phyloP scores from a whole-genome alignment of 2,888 invertebrate species.

The Eurytoma adleriae region DNA sequence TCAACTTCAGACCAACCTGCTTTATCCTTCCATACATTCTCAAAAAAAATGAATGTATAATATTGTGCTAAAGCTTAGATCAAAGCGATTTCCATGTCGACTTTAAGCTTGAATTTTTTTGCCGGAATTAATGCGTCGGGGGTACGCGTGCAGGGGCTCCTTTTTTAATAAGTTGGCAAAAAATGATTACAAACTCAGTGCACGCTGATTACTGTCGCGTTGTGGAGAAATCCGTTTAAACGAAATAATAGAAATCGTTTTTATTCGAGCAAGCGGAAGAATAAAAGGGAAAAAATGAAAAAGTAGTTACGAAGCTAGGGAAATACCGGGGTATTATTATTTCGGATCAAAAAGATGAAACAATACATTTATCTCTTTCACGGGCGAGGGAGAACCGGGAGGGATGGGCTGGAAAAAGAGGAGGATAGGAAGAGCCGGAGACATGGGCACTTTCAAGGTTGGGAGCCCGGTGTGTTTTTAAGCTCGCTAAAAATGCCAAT shows the following conservation, averaged over 20 bases:
- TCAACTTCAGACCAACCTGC: slow-evolving; percentile 42
- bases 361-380: slow-evolving; percentile 20
- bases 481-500: slow-evolving; percentile 57
- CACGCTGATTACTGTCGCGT: too few relatives aligned
- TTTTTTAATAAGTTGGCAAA: too few relatives aligned
- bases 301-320: slow-evolving; percentile 6
- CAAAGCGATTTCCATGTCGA: not conserved
- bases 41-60: slow-evolving; percentile 9
- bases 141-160: too few relatives aligned
- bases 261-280: too few relatives aligned
- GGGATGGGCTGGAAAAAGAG: not conserved
- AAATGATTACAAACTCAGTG: too few relatives aligned
- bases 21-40: slow-evolving; percentile 43
- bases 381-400: not conserved
- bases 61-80: slow-evolving; percentile 9
- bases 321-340: too few relatives aligned
- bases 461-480: slow-evolving; percentile 49
- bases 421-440: not conserved
- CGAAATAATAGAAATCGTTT: too few relatives aligned
- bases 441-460: slow-evolving; percentile 22
- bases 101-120: too few relatives aligned
- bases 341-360: slow-evolving; percentile 41
- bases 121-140: too few relatives aligned
- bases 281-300: not conserved
- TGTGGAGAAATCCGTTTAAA: too few relatives aligned